These are phyloP conservation scores for Pollenia angustigena DNA, from an alignment of 2,888 invertebrate species.

Conservation along the genomic window DNA sequence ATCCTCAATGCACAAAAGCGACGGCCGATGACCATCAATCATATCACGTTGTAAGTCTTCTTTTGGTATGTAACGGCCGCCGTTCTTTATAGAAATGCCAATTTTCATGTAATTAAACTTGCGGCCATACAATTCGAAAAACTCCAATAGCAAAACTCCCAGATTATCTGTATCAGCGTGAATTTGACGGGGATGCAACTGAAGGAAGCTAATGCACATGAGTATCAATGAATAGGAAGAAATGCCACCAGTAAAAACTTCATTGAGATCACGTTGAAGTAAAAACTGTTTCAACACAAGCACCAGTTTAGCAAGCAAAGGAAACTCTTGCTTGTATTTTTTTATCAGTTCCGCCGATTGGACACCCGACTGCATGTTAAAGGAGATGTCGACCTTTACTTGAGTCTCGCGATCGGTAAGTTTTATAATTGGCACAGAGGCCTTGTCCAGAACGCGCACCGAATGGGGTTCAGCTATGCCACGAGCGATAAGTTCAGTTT, in stretches of 20 bases:
- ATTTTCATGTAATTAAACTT: conserved; percentile 97
- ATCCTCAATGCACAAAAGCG: conserved; percentile 98
- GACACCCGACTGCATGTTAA: conserved; percentile 99
- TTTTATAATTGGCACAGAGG: conserved; percentile 99
- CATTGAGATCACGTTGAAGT: conserved; percentile 98
- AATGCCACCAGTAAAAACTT: conserved; percentile 99
- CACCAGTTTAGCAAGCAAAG: conserved; percentile 96
- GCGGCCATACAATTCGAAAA: conserved; percentile 98
- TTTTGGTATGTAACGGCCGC: conserved; percentile 96
- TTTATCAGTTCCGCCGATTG: conserved; percentile 98
- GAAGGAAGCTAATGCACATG: conserved; percentile 98
- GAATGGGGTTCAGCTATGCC: conserved; percentile 95
- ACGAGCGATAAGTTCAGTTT: conserved; percentile 94
- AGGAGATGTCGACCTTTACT: conserved; percentile 99
- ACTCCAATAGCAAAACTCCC: conserved; percentile 97
- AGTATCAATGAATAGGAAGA: conserved; percentile 99
- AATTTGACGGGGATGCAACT: conserved; percentile 94
- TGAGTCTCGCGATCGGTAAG: conserved; percentile 92
- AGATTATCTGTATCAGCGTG: conserved; percentile 90
- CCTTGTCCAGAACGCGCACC: conserved; percentile 98
- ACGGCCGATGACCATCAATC: conserved; percentile 97
- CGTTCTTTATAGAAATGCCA: conserved; percentile 94
- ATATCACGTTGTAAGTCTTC: conserved; percentile 96
- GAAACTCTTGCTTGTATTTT: conserved; percentile 94
- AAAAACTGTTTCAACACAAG: conserved; percentile 99